phyloP scores from a whole-genome alignment of 1,140 invertebrate species.

The Drosophila sp. region DNA sequence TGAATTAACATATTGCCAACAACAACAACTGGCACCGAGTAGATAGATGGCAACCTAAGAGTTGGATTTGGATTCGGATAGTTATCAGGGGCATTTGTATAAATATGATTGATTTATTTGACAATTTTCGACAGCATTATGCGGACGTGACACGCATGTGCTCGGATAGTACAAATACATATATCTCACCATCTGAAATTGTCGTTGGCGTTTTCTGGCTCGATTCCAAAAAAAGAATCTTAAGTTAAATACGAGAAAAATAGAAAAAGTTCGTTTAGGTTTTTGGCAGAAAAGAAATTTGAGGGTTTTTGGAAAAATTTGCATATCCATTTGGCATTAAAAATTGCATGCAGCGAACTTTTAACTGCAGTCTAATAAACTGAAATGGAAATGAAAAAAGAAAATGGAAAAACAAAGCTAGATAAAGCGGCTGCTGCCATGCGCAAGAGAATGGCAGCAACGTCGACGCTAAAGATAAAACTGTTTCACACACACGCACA shows the following conservation, averaged over 20 bases:
- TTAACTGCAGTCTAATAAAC: constrained; percentile 67
- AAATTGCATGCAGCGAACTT: constrained; percentile 57
- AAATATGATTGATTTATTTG: constrained; percentile 82
- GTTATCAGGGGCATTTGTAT: constrained; percentile 76
- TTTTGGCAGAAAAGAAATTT: neutral
- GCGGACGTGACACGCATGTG: constrained; percentile 68
- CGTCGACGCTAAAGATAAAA: constrained; percentile 37
- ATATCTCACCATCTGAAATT: constrained; percentile 5
- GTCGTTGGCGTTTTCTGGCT: neutral
- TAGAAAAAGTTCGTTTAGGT: neutral
- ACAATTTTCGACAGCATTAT: constrained; percentile 81
- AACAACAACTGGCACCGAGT: neutral
- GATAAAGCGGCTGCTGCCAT: constrained; percentile 39
- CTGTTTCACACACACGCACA: neutral
- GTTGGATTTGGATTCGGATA: constrained; percentile 30
- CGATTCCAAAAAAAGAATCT: constrained; percentile 2
- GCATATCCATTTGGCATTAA: constrained; percentile 53
- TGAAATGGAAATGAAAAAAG: constrained; percentile 23
- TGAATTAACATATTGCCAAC: constrained; percentile 9
- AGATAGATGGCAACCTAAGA: constrained; percentile 32
- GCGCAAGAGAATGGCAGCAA: constrained; percentile 17
- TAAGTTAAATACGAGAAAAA: neutral
- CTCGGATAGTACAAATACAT: neutral
- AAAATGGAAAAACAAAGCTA: constrained; percentile 15
- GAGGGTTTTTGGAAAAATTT: constrained; percentile 45